Base-by-base conservation (phyloP, 2,888 invertebrate species). In the Pogonocherus hispidulus region DNA sequence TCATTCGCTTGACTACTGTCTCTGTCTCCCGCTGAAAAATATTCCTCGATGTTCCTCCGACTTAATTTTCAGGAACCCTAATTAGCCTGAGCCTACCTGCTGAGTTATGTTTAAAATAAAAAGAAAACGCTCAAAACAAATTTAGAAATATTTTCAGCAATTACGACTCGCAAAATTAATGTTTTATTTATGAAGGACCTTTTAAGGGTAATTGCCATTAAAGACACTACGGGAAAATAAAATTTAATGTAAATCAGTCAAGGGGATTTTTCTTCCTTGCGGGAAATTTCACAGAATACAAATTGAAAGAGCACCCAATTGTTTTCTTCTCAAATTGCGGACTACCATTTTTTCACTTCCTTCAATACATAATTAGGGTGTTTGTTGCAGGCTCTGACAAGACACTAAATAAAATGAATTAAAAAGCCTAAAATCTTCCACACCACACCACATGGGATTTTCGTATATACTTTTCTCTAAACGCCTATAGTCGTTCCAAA, bases 131-230 rank as follows among this genome's bases (percentile, higher is more conserved):
- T 51, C 37, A 51, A 62, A 51, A 51, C 49, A 51, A 62, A 62
- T 51, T 49, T 62, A 37, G 19, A 55, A 35, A 20, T 37, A 20
- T 18, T 55, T 55, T 37, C 49, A 49, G 62, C 62, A 37, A 51
- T 62, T 37, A 32, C 35, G 51, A 49, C 27, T 59, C 27, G 23
- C 46, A 11, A 62, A 62, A 51, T 62, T 62, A 62, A 59, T 59
- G 59, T 59, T 32, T 59, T 59, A 59, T 59, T 47, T 59, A 59
- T 59, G 59, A 59, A n/a, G 23, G 57, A 1, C 3, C 23, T 5
- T 54, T 57, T 44, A 46, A 23, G 59, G 47, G 46, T 35, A 59
- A 59, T 59, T 59, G 47, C 59, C 46, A 47, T 47, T 47, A 59
- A 32, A 32, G n/a, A 19, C 18, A 59, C 23, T 23, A 47, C 27